Percentiles rank a stretch among this genome's conserved stretches.
Evolutionary conservation across 2,797 vertebrate species (phyloP).

Genomic region (Urophycis tenuis): DNA sequence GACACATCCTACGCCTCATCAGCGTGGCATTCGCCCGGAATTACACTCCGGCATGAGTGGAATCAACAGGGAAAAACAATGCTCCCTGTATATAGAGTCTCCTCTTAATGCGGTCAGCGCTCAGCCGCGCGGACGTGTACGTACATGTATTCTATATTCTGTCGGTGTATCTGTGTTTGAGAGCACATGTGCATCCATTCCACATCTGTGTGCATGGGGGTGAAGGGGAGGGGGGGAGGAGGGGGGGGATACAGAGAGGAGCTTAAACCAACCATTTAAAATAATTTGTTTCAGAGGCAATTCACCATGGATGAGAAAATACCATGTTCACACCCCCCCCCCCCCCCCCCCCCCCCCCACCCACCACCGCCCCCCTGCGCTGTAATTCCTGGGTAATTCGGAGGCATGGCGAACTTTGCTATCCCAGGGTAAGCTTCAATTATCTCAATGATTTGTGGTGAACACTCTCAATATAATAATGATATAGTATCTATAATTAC

Average conservation of each 20-base stretch:
- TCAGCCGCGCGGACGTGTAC: constrained; percentile 36
- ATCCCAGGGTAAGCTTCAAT: constrained; percentile 62
- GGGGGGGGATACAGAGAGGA: constrained; percentile 26
- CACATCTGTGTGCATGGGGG: constrained; percentile 25
- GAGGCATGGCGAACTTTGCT: constrained; percentile 45
- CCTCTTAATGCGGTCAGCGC: constrained; percentile 53
- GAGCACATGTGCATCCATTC: constrained; percentile 1
- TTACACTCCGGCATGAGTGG: constrained; percentile 54
- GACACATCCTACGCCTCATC: constrained; percentile 71
- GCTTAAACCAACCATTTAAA: constrained; percentile 37
- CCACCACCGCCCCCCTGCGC: constrained; percentile 11
- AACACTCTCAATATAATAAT: constrained; percentile 70
- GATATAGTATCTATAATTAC: constrained; percentile 73
- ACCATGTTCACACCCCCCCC: not conserved
- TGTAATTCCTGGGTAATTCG: constrained; percentile 49
- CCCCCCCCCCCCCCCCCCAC: not conserved
- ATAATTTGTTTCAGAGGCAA: constrained; percentile 29
- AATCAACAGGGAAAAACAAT: constrained; percentile 56
- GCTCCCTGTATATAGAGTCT: constrained; percentile 58
- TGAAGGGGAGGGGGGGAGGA: not conserved
- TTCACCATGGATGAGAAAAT: constrained; percentile 36
- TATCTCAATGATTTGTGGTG: constrained; percentile 69
- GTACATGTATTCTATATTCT: not conserved
- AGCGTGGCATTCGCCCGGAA: constrained; percentile 69
- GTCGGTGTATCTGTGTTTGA: constrained; percentile 9